Base-by-base conservation (phyloP, 2,113 vertebrate genomes). In the Semnopithecus entellus region DNA sequence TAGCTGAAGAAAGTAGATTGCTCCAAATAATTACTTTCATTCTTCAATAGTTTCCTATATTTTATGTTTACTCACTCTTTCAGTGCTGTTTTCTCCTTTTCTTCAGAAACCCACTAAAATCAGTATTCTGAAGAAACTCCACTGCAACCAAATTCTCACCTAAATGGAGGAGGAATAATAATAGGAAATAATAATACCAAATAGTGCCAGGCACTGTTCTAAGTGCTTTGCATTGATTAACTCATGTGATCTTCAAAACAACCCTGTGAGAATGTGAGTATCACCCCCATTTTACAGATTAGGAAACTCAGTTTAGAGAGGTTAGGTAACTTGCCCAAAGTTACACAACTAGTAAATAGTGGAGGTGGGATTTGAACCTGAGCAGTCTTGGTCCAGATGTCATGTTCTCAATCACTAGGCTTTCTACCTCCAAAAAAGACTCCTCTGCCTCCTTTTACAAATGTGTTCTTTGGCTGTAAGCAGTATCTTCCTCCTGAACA, bases 81-180 rank as follows among this genome's bases (percentile, higher is more conserved):
- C 52, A 9, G 76, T 2, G 8, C 25, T 35, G 23, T 78, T 93
- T 97, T 94, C 76, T 86, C 92, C 79, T 78, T 93, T 97, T 92
- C 76, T 86, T 94, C 79, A 96, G 70, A 90, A 96, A 92, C 16
- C n/a, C 73, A n/a, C 57, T 76, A 81, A 95, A 94, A 61, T 78
- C 50, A 50, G 52, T 52, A 73, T 92, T 88, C 40, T 68, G 30
- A 78, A 86, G 76, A 96, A 91, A 92, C 38, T 40, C 52, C 92
- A 82, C 55, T 57, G 30, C 73, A 59, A 59, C 64, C 80, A 86
- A 88, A 85, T 82, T 80, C 14, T 17, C 25, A 83, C 38, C 52
- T 87, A 45, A 35, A 64, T 68, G 66, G 66, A 82, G 16, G 43
- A 96, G n/a, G 59, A 91, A 50, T 38, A 94, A 90, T 2, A 16